Evolutionary conservation across 2,797 vertebrate species (phyloP).

Genomic region (Lateolabrax maculatus): DNA sequence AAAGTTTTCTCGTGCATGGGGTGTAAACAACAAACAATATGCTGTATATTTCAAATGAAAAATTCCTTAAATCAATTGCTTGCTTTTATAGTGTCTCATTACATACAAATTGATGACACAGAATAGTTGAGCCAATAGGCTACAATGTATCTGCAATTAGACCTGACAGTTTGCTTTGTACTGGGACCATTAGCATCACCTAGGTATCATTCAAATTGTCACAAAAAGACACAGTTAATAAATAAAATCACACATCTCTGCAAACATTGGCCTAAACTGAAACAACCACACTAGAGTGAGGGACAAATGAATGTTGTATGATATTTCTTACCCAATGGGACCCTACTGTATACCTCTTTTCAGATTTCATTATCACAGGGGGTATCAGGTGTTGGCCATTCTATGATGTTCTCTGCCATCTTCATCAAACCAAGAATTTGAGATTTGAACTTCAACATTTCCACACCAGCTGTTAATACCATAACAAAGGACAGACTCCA

Average conservation of each 20-base stretch:
- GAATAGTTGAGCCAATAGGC: neutral
- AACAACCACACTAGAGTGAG: neutral
- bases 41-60: neutral
- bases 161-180: neutral
- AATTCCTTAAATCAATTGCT: neutral
- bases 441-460: conserved; percentile 5
- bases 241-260: neutral
- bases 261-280: conserved; percentile 1
- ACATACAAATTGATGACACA: neutral
- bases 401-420: neutral
- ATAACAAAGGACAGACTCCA: neutral
- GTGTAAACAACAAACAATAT: neutral
- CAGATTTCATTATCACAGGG: neutral
- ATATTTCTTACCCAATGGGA: neutral
- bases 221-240: neutral
- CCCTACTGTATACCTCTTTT: neutral
- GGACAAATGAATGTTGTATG: neutral
- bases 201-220: neutral
- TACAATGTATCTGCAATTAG: neutral
- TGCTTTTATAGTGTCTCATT: neutral
- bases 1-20: neutral
- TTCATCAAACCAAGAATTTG: neutral
- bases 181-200: neutral
- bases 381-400: neutral
- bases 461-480: conserved; percentile 2